A percentile compares a stretch with the other conserved stretches of the same genome.
Evolutionary conservation across 2,113 vertebrate genomes (phyloP).

Genomic region (Aramus guarauna): DNA sequence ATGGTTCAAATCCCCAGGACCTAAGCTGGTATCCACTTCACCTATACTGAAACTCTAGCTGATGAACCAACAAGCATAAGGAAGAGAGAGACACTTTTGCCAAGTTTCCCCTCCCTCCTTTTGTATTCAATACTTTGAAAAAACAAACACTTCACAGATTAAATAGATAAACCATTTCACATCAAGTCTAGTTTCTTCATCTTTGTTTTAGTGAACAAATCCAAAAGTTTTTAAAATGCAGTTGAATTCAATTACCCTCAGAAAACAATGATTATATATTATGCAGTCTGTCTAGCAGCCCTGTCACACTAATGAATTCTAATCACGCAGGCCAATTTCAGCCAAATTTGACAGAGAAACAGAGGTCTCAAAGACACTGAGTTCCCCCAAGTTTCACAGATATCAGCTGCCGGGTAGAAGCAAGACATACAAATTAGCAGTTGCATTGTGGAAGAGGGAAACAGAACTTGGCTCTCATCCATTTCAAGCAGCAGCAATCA

Average conservation of each 20-base stretch:
- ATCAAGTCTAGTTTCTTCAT: not conserved
- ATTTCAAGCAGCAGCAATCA: constrained; percentile 32
- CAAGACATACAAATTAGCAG: constrained; percentile 39
- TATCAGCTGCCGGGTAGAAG: not conserved
- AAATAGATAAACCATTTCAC: not conserved
- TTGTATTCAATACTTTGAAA: not conserved
- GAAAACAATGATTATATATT: not conserved
- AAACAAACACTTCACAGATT: not conserved
- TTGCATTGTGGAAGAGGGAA: constrained; percentile 16
- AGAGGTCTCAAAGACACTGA: not conserved
- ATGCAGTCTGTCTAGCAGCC: not conserved
- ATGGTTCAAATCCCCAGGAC: not conserved
- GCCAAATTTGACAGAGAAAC: constrained; percentile 21
- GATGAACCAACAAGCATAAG: not conserved
- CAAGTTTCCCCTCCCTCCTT: not conserved
- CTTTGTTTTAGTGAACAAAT: not conserved
- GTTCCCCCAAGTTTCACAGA: not conserved
- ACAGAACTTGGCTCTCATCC: constrained; percentile 34
- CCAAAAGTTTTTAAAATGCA: not conserved
- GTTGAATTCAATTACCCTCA: not conserved
- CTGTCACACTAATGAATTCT: not conserved
- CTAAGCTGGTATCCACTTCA: not conserved
- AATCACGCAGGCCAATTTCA: not conserved
- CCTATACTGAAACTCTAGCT: not conserved
- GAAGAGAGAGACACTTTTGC: not conserved